phyloP scores from a whole-genome alignment of 2,797 vertebrate genomes.

The Hafferia zeledoni region DNA sequence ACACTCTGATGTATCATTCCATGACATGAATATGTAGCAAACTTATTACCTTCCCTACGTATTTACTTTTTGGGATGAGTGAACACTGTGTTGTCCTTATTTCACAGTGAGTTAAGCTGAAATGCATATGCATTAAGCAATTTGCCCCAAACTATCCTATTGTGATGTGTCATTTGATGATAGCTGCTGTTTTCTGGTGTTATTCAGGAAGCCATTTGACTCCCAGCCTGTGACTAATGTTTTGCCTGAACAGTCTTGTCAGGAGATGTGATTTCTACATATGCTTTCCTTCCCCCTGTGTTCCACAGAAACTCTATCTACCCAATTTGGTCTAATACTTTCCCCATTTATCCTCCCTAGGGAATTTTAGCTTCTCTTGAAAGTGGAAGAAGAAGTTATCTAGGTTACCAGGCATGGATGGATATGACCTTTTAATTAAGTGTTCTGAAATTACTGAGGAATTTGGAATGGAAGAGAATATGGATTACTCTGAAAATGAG shows the following conservation, averaged over 20 bases:
- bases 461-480: background rate
- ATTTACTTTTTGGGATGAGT: constrained; percentile 36
- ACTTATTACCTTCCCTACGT: background rate
- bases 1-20: background rate
- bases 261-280: constrained; percentile 32
- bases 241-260: constrained; percentile 48
- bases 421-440: constrained; percentile 2
- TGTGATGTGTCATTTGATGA: constrained; percentile 1
- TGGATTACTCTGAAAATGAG: background rate
- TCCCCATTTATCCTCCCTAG: background rate
- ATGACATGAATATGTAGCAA: background rate
- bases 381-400: background rate
- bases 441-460: background rate
- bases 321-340: background rate
- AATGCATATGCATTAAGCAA: constrained; percentile 58
- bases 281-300: background rate
- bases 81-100: constrained; percentile 42
- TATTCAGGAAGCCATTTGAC: constrained; percentile 46
- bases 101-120: constrained; percentile 33
- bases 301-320: background rate
- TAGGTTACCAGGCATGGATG: background rate
- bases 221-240: constrained; percentile 37
- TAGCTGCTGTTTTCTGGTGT: constrained; percentile 25
- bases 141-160: constrained; percentile 29
- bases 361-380: background rate